Base-by-base conservation (phyloP, 2,888 invertebrate species). In the Allophyes oxyacanthae region DNA sequence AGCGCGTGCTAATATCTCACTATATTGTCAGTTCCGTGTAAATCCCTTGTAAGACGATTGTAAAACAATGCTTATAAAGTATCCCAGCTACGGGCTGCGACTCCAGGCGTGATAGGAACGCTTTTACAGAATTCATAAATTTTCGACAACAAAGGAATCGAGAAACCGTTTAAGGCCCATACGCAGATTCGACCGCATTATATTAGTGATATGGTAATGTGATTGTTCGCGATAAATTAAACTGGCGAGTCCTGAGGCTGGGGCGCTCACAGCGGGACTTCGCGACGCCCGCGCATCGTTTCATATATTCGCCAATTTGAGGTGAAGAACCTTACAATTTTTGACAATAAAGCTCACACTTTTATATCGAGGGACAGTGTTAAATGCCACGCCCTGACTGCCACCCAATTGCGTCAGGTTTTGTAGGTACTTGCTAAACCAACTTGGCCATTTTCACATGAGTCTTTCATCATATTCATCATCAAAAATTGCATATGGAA, bases 131-230 rank as follows among this genome's bases (percentile, higher is more conserved):
- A 88, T 91, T 90, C 88, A 92, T 92, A 93, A 89, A 92, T 90
- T 88, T 90, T 81, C 80, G 82, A 83, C 81, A 90, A 93, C 93
- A 94, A 94, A 92, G 89, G 92, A 85, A 82, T 89, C 85, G 86
- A 87, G 87, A 89, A 87, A 89, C 89, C 91, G 88, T 92, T 92
- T 92, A 92, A 91, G 91, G 90, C 79, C 81, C 86, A 91, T 85
- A 87, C 84, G 79, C 86, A 86, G 88, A 88, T 90, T 86, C 88
- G 85, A 82, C 85, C 86, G 88, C 88, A 87, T 92, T 89, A 89
- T 89, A 89, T 91, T 91, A 90, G 90, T 90, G 90, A 90, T 93
- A 93, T 93, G 92, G 90, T 94, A 93, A 94, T 93, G 92, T 90
- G 91, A 90, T 91, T 92, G 92, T 92, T 89, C 81, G 85, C 88